Base-by-base conservation (phyloP, 2,797 vertebrate genomes). In the Coracias cyanogaster region DNA sequence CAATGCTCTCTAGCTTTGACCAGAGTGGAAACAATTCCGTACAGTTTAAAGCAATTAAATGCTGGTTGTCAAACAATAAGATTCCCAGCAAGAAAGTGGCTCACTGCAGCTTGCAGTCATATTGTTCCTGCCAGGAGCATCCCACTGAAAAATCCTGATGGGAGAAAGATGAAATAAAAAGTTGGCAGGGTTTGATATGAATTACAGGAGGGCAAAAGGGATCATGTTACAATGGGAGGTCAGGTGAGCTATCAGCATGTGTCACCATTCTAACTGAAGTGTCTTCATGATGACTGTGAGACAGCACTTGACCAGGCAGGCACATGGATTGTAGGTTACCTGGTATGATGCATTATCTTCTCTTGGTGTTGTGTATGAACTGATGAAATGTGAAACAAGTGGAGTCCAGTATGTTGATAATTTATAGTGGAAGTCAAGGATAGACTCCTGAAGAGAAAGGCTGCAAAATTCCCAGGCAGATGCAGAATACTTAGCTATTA, bases 1-100 rank as follows among this genome's bases (percentile, higher is more conserved):
- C 95, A 94, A 26, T 0, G 0, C 26, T 91, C 15, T 71, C 80
- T 76, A 60, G 39, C 31, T 92, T 84, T 95, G 92, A 95, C 95
- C 96, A 90, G 66, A 95, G 70, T 92, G 95, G 92, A 97, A 97
- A 96, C 90, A 93, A 95, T 94, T 96, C 93, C 92, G 90, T 81
- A 78, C 4, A 25, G 62, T 89, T 94, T 92, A 62, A 90, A 90
- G 62, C 77, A 81, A 76, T 62, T 87, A 96, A 95, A 82, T 76
- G 5, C 60, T 70, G 13, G 35, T 96, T 96, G 94, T 85, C 90
- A 96, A 95, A 95, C 93, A 96, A 58, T 69, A 88, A 94, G 62
- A 79, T 84, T 96, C 90, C 25, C 83, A 88, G 70, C 0, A 26
- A 94, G 77, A 95, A 86, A 60, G 43, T 41, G 73, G 74, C 66